phyloP scores from a whole-genome alignment of 1,140 invertebrate genomes.

The Probaryconus sp. region DNA sequence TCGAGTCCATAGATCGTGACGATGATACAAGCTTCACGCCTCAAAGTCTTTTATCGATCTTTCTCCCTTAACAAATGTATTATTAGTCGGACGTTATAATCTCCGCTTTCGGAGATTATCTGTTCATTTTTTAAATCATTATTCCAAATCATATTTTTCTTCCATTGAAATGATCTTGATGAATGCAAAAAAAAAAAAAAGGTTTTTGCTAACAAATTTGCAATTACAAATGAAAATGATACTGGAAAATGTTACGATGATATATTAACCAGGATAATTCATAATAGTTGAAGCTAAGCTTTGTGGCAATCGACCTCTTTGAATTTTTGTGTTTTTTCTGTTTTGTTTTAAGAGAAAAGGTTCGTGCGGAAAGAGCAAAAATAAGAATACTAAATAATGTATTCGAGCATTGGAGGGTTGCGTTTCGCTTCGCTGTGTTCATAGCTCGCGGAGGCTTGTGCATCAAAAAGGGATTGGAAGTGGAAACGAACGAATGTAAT shows the following conservation, averaged over 20 bases:
- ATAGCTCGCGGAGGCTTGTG: constrained; percentile 57
- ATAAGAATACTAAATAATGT: constrained; percentile 76
- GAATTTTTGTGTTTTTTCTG: too few species aligned
- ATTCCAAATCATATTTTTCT: too few species aligned
- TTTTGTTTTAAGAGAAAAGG: constrained; percentile 38
- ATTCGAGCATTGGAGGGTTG: constrained; percentile 69
- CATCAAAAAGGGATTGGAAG: constrained; percentile 64
- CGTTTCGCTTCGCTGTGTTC: constrained; percentile 47
- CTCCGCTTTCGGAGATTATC: too few species aligned
- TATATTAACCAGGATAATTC: constrained; percentile 56
- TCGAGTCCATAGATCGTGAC: constrained; percentile 58
- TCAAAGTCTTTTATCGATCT: constrained; percentile 53
- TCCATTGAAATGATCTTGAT: too few species aligned
- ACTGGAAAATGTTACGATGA: too few species aligned
- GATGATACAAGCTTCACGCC: constrained; percentile 58
- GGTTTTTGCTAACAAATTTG: too few species aligned
- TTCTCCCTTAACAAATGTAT: constrained; percentile 31
- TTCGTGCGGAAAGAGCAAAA: constrained; percentile 64
- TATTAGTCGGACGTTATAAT: too few species aligned
- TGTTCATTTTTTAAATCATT: too few species aligned
- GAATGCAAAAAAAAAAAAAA: too few species aligned
- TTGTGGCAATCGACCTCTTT: constrained; percentile 65
- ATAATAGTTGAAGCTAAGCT: constrained; percentile 58
- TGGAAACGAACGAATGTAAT: constrained; percentile 75
- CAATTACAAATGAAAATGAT: too few species aligned